Conservation (phyloP, 2,888 invertebrate species). For the Mesorhabditis belari region DNA sequence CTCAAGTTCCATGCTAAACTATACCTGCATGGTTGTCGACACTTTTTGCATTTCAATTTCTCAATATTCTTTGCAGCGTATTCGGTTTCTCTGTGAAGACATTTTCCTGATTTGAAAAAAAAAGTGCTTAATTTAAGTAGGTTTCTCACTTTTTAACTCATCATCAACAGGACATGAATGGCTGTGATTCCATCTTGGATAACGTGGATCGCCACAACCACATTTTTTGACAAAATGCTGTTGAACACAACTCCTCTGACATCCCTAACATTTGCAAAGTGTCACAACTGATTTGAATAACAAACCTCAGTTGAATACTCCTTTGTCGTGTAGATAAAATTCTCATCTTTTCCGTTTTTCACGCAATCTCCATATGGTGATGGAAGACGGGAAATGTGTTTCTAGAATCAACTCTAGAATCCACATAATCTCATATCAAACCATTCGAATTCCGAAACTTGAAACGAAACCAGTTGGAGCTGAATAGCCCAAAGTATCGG, state of each 20-base stretch:
- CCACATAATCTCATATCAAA: slow-evolving; percentile 1
- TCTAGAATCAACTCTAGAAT: slow-evolving; percentile 12
- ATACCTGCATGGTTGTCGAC: slow-evolving; percentile 48
- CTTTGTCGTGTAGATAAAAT: slow-evolving; percentile 45
- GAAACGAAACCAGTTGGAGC: slow-evolving; percentile 51
- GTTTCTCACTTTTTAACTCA: slow-evolving; percentile 28
- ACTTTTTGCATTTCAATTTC: slow-evolving; percentile 29
- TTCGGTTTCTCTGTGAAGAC: slow-evolving; percentile 36
- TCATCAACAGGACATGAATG: slow-evolving; percentile 47
- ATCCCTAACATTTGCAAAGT: slow-evolving; percentile 29
- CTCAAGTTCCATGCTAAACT: too few relatives aligned
- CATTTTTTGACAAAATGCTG: slow-evolving; percentile 34
- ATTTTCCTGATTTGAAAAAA: slow-evolving; percentile 29
- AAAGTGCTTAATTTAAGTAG: background rate
- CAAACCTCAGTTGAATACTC: slow-evolving; percentile 44
- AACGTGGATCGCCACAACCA: slow-evolving; percentile 51
- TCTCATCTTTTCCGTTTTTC: slow-evolving; percentile 38
- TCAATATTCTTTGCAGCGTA: slow-evolving; percentile 29
- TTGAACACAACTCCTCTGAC: slow-evolving; percentile 47
- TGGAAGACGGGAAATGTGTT: slow-evolving; percentile 46
- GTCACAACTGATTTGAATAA: background rate
- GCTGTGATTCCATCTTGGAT: slow-evolving; percentile 31
- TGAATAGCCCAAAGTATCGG: slow-evolving; percentile 49
- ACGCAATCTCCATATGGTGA: slow-evolving; percentile 51
- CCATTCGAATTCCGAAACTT: slow-evolving; percentile 48